Base-by-base conservation (phyloP, 1,140 invertebrate genomes). In the Rhyzopertha dominica region DNA sequence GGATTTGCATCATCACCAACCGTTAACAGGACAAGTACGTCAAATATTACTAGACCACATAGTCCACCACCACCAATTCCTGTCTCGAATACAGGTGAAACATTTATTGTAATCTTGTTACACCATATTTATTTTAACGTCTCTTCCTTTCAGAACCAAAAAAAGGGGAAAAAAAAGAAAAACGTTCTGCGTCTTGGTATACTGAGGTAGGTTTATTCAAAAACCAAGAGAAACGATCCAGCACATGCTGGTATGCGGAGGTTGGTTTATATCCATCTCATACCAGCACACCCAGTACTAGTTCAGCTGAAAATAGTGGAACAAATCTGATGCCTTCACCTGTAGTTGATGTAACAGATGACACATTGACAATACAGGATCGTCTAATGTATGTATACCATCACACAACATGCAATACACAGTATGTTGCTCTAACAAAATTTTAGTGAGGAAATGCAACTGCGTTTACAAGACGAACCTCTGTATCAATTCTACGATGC, bases 401-500 rank as follows among this genome's bases (percentile, higher is more conserved):
- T n/a, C n/a, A 26, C 25, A 26, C 7, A 7, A 26, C 25, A n/a
- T 8, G 25, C 25, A 26, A n/a, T n/a, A 26, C n/a, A 26, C 25
- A 26, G 7, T 8, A n/a, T 26, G 7, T 26, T 8, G n/a, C 7
- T 26, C 7, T 26, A 7, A 26, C 7, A n/a, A n/a, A n/a, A n/a
- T n/a, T n/a, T n/a, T n/a, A n/a, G n/a, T n/a, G 35, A 48, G 14
- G 62, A 64, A 36, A 50, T 63, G 19, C 59, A 62, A 26, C 40
- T 57, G 23, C 43, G 55, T 18, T 34, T 67, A n/a, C 56, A 66
- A 48, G 79, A 91, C 63, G 89, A 94, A 58, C 90, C 89, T 0
- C 74, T 94, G 13, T 94, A 94, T 65, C 90, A 94, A 62, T 92
- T 92, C 68, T 94, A 93, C 66, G 82, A 84, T 47, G 85, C 83